Percentiles rank a stretch among this genome's conserved stretches.
Evolutionary conservation across 2,113 vertebrate genomes (phyloP).

Genomic region (Neodontobutis hainanensis): DNA sequence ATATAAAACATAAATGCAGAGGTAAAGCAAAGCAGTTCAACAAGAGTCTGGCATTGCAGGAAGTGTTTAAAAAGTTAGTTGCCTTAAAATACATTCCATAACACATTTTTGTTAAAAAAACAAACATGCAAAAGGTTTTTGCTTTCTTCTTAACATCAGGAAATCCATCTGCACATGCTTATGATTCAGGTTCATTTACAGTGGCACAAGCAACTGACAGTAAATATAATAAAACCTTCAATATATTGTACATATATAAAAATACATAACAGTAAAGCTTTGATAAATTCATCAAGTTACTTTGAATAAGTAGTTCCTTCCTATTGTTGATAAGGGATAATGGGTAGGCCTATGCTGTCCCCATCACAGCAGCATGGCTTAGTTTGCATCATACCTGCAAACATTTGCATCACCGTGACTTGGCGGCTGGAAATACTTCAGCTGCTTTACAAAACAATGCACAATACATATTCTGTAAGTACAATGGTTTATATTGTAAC

Average conservation of each 20-base stretch:
- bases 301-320: neutral
- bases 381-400: conserved; percentile 35
- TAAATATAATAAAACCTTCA: neutral
- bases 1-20: conserved; percentile 24
- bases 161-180: conserved; percentile 11
- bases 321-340: neutral
- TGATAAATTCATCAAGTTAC: neutral
- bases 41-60: neutral
- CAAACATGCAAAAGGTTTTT: neutral
- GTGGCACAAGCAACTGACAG: neutral
- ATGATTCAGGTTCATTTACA: neutral
- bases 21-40: neutral
- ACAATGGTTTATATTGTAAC: conserved; percentile 21
- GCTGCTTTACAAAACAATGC: conserved; percentile 15
- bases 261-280: neutral
- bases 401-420: conserved; percentile 27
- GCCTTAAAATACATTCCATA: conserved; percentile 4
- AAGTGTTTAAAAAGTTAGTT: neutral
- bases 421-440: conserved; percentile 19
- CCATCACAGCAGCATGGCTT: neutral
- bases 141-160: neutral
- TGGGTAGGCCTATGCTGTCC: neutral
- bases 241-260: neutral
- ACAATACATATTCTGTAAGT: neutral
- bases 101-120: neutral